These are phyloP conservation scores for Carollia perspicillata DNA, from an alignment of 2,113 vertebrate species.

Conservation along the genomic window DNA sequence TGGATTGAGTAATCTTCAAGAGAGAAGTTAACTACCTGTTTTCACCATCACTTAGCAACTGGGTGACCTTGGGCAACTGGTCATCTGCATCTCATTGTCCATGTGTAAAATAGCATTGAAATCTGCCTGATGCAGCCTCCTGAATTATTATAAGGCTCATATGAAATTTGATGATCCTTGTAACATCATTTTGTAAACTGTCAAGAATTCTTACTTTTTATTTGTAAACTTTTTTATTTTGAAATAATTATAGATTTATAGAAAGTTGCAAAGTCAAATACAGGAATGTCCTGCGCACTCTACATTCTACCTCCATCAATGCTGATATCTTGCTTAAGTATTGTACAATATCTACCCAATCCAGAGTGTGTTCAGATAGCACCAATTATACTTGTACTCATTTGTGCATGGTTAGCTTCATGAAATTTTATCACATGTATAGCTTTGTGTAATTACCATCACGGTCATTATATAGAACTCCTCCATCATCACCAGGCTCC, in stretches of 20 bases:
- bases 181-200: too few species aligned
- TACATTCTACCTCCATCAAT: not conserved
- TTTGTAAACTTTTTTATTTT: not conserved
- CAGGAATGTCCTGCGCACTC: not conserved
- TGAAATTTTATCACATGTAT: not conserved
- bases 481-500: not conserved
- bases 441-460: not conserved
- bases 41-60: too few species aligned
- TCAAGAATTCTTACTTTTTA: not conserved
- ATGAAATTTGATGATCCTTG: too few species aligned
- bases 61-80: too few species aligned
- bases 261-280: not conserved
- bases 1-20: too few species aligned
- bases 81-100: too few species aligned
- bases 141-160: too few species aligned
- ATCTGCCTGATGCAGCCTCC: too few species aligned
- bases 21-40: too few species aligned
- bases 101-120: too few species aligned
- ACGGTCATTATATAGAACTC: not conserved
- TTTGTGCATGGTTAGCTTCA: not conserved
- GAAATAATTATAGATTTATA: not conserved
- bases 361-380: not conserved
- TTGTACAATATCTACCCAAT: not conserved
- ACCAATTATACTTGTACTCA: not conserved
- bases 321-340: not conserved